Conservation (phyloP, 2,113 vertebrate genomes). For the Meriones unguiculatus region DNA sequence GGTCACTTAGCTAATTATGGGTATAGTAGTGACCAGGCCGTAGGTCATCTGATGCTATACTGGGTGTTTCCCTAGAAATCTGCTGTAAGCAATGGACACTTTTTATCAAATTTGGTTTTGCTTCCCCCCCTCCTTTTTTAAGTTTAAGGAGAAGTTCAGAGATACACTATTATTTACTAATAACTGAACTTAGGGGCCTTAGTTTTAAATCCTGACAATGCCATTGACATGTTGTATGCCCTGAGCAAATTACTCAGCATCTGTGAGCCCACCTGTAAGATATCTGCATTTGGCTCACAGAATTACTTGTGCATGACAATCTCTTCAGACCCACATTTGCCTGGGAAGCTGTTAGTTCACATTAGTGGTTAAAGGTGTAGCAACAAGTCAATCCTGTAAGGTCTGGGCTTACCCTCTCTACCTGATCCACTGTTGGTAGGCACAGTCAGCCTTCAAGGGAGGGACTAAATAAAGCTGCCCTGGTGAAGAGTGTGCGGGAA, state of each 20-base stretch:
- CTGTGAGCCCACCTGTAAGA: not conserved
- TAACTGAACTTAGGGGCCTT: not conserved
- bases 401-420: not conserved
- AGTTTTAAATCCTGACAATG: not conserved
- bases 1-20: constrained; percentile 11
- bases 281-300: not conserved
- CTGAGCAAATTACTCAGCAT: not conserved
- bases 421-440: not conserved
- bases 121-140: not conserved
- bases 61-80: not conserved
- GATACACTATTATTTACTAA: not conserved
- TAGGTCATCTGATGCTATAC: not conserved
- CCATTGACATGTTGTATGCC: not conserved
- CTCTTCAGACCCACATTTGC: not conserved
- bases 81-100: not conserved
- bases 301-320: not conserved
- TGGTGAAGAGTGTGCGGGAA: not conserved
- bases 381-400: not conserved
- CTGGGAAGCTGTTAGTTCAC: not conserved
- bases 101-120: not conserved
- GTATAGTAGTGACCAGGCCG: not conserved
- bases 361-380: constrained; percentile 16
- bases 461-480: not conserved
- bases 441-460: not conserved
- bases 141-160: not conserved